Percentiles rank a stretch among this genome's conserved stretches.
phyloP scores from a whole-genome alignment of 2,113 vertebrate genomes.

The Phodopus roborovskii region DNA sequence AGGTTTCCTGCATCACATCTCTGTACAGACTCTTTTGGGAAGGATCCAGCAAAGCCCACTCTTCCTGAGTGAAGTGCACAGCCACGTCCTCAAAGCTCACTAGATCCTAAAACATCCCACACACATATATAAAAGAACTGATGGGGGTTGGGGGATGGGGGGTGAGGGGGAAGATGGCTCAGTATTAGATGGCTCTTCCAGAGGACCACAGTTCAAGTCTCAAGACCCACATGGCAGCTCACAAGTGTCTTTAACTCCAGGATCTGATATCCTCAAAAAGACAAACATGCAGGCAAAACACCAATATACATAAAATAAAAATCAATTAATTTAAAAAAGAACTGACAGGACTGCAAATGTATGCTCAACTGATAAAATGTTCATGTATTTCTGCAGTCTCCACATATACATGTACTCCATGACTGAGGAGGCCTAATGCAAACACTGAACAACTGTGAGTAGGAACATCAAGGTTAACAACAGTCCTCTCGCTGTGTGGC shows the following conservation, averaged over 20 bases:
- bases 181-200: neutral
- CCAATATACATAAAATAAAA: neutral
- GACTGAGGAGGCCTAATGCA: too few relatives aligned
- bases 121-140: neutral
- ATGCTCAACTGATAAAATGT: neutral
- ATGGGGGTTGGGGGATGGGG: neutral
- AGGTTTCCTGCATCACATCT: conserved; percentile 6
- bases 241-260: neutral
- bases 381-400: neutral
- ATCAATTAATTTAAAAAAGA: neutral
- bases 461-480: neutral
- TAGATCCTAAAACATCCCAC: neutral
- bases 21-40: neutral
- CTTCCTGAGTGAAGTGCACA: conserved; percentile 15
- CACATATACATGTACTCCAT: neutral
- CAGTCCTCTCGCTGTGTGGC: neutral
- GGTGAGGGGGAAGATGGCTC: neutral
- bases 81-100: neutral
- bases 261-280: neutral
- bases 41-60: neutral
- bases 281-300: neutral
- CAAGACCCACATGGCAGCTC: neutral
- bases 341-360: neutral
- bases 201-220: neutral
- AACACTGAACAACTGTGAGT: neutral